phyloP scores from a whole-genome alignment of 2,888 invertebrate genomes.

The Amphiduros pacificus region DNA sequence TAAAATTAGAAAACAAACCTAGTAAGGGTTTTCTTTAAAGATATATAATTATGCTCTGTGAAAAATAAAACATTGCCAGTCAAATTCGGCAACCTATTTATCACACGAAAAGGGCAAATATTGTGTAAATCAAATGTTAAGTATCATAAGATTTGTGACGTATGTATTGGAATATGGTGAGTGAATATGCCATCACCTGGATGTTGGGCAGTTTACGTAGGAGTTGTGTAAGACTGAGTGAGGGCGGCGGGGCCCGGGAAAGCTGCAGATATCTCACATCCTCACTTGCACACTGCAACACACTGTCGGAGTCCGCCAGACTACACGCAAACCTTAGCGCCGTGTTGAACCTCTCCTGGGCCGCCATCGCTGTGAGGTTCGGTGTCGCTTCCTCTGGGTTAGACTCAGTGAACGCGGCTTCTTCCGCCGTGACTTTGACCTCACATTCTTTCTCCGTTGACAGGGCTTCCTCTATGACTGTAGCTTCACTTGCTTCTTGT shows the following conservation, averaged over 20 bases:
- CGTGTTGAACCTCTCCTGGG: conserved; percentile 12
- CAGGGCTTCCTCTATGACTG: too few relatives aligned
- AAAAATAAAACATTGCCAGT: neutral
- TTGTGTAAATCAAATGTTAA: neutral
- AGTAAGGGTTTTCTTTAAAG: neutral
- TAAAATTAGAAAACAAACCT: too few relatives aligned
- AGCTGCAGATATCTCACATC: conserved; percentile 12
- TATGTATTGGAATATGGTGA: neutral
- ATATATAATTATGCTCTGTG: neutral
- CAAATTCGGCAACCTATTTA: too few relatives aligned
- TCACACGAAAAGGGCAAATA: neutral
- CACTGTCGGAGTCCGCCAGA: neutral
- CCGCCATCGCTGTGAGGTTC: too few relatives aligned
- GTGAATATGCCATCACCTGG: conserved; percentile 8
- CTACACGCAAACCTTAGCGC: conserved; percentile 10
- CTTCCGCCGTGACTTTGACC: too few relatives aligned
- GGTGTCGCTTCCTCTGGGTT: too few relatives aligned
- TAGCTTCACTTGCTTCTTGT: too few relatives aligned
- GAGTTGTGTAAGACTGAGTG: conserved; percentile 1
- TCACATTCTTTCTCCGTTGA: too few relatives aligned
- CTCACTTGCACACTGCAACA: conserved; percentile 1
- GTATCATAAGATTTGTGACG: neutral
- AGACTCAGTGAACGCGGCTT: too few relatives aligned
- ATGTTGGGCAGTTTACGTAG: conserved; percentile 13
- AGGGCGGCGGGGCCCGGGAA: conserved; percentile 9